Evolutionary conservation across 1,140 invertebrate genomes (phyloP).

Genomic region (Orchesella cincta): DNA sequence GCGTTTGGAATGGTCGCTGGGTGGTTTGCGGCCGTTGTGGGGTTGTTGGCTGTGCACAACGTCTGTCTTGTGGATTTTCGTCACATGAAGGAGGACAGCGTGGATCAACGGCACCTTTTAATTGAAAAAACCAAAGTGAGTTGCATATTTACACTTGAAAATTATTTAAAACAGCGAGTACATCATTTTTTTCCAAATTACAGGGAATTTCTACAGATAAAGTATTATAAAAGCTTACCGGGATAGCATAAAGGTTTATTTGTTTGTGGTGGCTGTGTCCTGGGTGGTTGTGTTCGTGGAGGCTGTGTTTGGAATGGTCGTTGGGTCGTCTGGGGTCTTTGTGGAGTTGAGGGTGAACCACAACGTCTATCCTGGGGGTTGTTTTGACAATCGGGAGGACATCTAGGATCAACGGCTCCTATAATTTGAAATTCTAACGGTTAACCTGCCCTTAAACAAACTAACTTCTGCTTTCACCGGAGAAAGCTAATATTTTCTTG

Average conservation of each 20-base stretch:
- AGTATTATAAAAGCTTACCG: too few relatives aligned
- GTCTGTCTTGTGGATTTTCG: conserved; percentile 36
- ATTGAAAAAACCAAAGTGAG: too few relatives aligned
- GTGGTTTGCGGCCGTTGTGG: not conserved
- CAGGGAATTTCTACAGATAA: too few relatives aligned
- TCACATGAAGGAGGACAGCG: conserved; percentile 55
- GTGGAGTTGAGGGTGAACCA: not conserved
- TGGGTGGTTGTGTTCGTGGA: not conserved
- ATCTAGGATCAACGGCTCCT: not conserved
- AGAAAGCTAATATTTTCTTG: not conserved
- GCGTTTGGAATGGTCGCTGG: not conserved
- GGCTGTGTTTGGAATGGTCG: not conserved
- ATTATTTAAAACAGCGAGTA: too few relatives aligned
- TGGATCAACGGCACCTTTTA: conserved; percentile 52
- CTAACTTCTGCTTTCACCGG: too few relatives aligned
- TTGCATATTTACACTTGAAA: too few relatives aligned
- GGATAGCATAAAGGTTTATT: too few relatives aligned
- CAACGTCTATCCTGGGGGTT: not conserved
- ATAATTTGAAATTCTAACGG: not conserved
- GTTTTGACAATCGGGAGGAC: not conserved
- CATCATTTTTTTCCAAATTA: too few relatives aligned
- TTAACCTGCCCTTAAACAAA: too few relatives aligned
- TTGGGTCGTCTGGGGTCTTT: not conserved
- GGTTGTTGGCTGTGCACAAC: conserved; percentile 1
- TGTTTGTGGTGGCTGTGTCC: not conserved